A percentile compares a stretch with the other conserved stretches of the same genome.
Conservation (phyloP, 1,140 invertebrate genomes). For the Phenacoccus solenopsis region DNA sequence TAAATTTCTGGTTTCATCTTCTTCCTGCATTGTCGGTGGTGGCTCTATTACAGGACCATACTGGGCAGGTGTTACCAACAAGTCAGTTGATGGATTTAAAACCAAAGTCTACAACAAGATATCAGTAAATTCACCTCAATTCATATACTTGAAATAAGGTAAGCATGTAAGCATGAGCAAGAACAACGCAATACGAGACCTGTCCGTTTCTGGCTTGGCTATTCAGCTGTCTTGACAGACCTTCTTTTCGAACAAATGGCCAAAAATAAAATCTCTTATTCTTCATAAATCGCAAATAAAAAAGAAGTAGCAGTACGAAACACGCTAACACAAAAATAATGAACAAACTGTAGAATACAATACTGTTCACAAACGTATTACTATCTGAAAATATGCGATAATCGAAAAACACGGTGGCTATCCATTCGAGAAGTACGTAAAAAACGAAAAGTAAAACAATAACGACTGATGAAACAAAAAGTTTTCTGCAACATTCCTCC, state of each 20-base stretch:
- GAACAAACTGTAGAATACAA: background rate
- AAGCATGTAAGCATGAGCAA: too few species aligned
- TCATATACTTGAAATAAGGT: background rate
- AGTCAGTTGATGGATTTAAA: conserved; percentile 54
- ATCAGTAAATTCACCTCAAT: conserved; percentile 3
- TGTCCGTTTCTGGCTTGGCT: conserved; percentile 31
- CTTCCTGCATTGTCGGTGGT: conserved; percentile 41
- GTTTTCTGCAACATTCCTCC: conserved; percentile 4
- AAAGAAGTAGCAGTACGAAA: background rate
- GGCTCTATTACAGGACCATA: conserved; percentile 53
- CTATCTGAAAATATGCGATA: conserved; percentile 6
- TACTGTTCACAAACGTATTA: background rate
- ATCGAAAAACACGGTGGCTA: background rate
- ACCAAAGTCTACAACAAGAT: conserved; percentile 31
- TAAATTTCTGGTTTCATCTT: conserved; percentile 49
- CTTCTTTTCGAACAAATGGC: conserved; percentile 20
- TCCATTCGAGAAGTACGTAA: conserved; percentile 13
- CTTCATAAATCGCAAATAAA: background rate
- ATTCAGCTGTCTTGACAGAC: conserved; percentile 27
- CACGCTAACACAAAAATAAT: background rate
- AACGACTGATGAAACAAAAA: conserved; percentile 17
- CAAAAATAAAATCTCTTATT: background rate
- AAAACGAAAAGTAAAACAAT: conserved; percentile 4
- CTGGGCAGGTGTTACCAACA: conserved; percentile 48
- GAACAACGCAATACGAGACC: too few species aligned